These are phyloP conservation scores for Rhinophrynus dorsalis DNA, from an alignment of 2,797 vertebrate species.

Conservation along the genomic window DNA sequence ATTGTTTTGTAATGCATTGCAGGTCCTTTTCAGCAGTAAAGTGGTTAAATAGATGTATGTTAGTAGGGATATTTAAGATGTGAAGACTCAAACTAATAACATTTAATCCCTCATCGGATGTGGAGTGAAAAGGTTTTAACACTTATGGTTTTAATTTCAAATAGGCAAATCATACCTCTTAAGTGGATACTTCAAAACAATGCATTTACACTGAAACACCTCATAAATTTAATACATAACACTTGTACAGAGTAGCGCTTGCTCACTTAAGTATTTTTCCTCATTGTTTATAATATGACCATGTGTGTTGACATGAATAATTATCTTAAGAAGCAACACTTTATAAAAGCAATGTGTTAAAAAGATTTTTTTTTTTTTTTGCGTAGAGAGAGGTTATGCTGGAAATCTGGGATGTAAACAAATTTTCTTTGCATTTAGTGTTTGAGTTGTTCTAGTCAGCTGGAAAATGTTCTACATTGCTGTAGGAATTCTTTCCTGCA, in stretches of 20 bases:
- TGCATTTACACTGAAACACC: conserved; percentile 64
- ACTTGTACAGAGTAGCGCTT: conserved; percentile 55
- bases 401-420: conserved; percentile 32
- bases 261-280: conserved; percentile 58
- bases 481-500: conserved; percentile 68
- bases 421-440: conserved; percentile 22
- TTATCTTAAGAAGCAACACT: conserved; percentile 50
- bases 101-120: conserved; percentile 49
- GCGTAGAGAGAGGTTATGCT: not conserved
- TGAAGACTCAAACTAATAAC: conserved; percentile 36
- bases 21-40: not conserved
- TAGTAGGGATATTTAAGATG: conserved; percentile 19
- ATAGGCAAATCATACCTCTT: conserved; percentile 63
- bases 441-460: conserved; percentile 32
- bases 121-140: conserved; percentile 56
- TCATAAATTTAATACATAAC: conserved; percentile 70
- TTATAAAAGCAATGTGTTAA: conserved; percentile 45
- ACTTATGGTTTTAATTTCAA: conserved; percentile 68
- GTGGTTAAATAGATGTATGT: conserved; percentile 26
- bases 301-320: conserved; percentile 53
- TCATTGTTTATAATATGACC: conserved; percentile 55
- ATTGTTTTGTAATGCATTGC: not conserved
- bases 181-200: conserved; percentile 72
- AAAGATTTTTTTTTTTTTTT: conserved; percentile 19
- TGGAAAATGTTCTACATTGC: conserved; percentile 46